Conservation (phyloP, 2,888 invertebrate species). For the Resseliella maxima region DNA sequence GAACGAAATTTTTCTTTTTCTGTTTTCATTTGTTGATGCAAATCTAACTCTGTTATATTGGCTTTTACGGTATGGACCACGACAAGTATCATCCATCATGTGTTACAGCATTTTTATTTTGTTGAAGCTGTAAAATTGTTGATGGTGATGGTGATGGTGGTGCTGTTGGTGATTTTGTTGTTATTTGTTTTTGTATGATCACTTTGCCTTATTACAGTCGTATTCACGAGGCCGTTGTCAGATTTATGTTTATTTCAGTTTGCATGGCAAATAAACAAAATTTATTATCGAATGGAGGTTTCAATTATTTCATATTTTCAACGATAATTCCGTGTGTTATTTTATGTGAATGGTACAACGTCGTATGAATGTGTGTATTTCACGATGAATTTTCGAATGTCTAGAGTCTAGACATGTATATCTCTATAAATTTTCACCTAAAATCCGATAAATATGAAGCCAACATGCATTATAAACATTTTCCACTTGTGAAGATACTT, state of each 20-base stretch:
- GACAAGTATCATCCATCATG: conserved; percentile 49
- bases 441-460: conserved; percentile 32
- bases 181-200: neutral
- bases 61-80: neutral
- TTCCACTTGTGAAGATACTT: neutral
- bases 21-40: neutral
- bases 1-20: neutral
- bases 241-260: conserved; percentile 49
- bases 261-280: conserved; percentile 35
- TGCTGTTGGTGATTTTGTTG: too few relatives aligned
- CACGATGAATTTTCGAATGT: conserved; percentile 5
- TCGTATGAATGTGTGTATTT: neutral
- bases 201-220: neutral
- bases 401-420: conserved; percentile 45
- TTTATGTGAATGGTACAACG: neutral
- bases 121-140: too few relatives aligned
- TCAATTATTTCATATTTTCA: conserved; percentile 54
- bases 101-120: conserved; percentile 3
- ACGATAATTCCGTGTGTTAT: conserved; percentile 20
- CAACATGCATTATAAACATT: neutral
- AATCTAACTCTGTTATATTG: conserved; percentile 18
- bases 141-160: too few relatives aligned
- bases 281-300: conserved; percentile 54
- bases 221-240: conserved; percentile 20
- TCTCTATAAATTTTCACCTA: conserved; percentile 32